Conservation (phyloP, 1,140 invertebrate species). For the Branchinecta lynchi region DNA sequence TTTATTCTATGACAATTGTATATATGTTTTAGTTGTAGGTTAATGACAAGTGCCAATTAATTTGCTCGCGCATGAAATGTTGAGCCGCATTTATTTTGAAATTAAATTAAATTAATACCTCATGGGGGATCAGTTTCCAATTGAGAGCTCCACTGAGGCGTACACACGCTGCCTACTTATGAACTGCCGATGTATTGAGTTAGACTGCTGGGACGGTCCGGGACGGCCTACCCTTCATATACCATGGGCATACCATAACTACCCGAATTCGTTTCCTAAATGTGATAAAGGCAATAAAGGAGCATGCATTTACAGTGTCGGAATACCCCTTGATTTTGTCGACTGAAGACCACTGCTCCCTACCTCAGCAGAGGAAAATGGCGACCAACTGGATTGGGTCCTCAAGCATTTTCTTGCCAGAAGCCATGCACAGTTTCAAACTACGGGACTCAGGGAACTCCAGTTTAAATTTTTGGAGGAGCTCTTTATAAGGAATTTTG, state of each 20-base stretch:
- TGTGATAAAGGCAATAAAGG: constrained; percentile 85
- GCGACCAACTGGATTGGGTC: too few relatives aligned
- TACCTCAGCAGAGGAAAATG: constrained; percentile 93
- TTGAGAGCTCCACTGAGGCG: constrained; percentile 88
- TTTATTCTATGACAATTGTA: too few relatives aligned
- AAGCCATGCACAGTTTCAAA: too few relatives aligned
- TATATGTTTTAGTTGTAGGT: too few relatives aligned
- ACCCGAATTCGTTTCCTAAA: constrained; percentile 92
- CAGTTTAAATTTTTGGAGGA: too few relatives aligned
- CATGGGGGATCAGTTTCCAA: constrained; percentile 91
- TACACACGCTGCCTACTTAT: constrained; percentile 79
- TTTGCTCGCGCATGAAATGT: too few relatives aligned
- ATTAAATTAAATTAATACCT: too few relatives aligned
- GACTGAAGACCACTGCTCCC: constrained; percentile 93
- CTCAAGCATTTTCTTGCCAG: too few relatives aligned
- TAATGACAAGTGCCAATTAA: too few relatives aligned
- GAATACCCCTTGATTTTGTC: constrained; percentile 95
- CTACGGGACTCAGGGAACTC: too few relatives aligned
- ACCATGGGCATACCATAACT: constrained; percentile 93
- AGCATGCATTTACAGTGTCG: constrained; percentile 84
- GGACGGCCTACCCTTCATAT: constrained; percentile 85
- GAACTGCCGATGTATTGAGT: constrained; percentile 89
- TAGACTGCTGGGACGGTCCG: constrained; percentile 95
- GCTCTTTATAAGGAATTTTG: too few relatives aligned
- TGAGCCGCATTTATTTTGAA: too few relatives aligned